Evolutionary conservation across 2,888 invertebrate species (phyloP), one percentile per base, ranked within the genome.

Genomic region (Operophtera brumata): DNA sequence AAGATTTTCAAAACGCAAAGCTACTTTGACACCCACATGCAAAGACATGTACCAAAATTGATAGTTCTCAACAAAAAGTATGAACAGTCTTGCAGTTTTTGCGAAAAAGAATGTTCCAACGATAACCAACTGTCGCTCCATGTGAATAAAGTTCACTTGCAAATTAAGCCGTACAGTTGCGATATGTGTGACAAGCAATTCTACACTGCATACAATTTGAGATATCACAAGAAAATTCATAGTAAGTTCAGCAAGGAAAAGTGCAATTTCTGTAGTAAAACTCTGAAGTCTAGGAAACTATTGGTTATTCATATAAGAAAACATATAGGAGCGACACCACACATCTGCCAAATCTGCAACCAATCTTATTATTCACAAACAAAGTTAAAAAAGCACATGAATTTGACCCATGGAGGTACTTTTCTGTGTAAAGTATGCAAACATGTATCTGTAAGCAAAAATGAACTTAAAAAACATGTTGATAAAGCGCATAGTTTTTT

Each of bases 161-260:
- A 83, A 72, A 86, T 89, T 39, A 89, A 87, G 70, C 87, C 89
- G 0, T 88, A 84, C 56, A 64, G 61, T 44, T 90, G 89, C 54
- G 88, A 89, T 43, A 89, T 90, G 89, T 89, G 89, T 25, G 85
- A 87, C 0, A 71, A 66, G 41, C 74, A 81, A n/a, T 89, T 84
- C 61, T 88, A 89, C 45, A 82, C 86, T 0, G 83, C 85, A 42
- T 67, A 68, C 5, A 82, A 86, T 63, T 67, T 89, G 61, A 73
- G 48, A n/a, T 67, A 71, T 46, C 89, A 90, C 52, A 85, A 84
- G 61, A 80, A 67, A 42, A 60, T 86, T 1, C 89, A 90, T 46
- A 78, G 68, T 66, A 55, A 80, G 41, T 61, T 43, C 4, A 71
- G 73, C 0, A 81, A 71, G 42, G 88, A 89, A 59, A 69, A 52